Evolutionary conservation across 2,797 vertebrate species (phyloP).

Genomic region (Rallus crepitans): DNA sequence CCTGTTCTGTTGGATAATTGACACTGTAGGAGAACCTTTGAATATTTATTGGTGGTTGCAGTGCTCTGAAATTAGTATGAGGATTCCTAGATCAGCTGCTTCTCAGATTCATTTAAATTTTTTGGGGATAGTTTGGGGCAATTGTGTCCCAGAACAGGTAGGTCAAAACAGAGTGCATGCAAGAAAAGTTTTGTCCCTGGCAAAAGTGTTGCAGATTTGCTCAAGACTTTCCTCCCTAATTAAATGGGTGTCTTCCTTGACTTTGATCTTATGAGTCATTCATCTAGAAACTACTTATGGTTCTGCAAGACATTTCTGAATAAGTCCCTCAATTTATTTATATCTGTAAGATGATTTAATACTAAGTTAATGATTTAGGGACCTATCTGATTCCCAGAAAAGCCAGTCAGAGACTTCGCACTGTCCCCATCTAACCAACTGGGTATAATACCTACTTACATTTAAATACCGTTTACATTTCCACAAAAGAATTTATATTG

Average conservation of each 20-base stretch:
- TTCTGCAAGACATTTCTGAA: slow-evolving; percentile 46
- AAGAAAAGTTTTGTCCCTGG: neutral
- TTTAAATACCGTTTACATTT: slow-evolving; percentile 51
- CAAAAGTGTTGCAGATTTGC: slow-evolving; percentile 63
- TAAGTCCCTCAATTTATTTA: slow-evolving; percentile 60
- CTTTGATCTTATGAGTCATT: slow-evolving; percentile 79
- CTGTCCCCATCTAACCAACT: slow-evolving; percentile 45
- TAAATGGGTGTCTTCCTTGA: slow-evolving; percentile 78
- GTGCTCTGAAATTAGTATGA: neutral
- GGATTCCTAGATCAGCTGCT: neutral
- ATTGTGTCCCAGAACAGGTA: neutral
- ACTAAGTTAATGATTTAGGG: slow-evolving; percentile 66
- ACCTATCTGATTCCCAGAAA: slow-evolving; percentile 63
- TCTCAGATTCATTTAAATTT: neutral
- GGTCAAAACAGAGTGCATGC: neutral
- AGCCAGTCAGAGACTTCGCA: slow-evolving; percentile 3
- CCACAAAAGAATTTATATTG: slow-evolving; percentile 64
- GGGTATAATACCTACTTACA: slow-evolving; percentile 26
- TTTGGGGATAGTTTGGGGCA: neutral
- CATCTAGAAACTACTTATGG: slow-evolving; percentile 65
- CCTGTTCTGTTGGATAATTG: slow-evolving; percentile 11
- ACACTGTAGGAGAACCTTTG: neutral
- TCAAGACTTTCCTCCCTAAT: slow-evolving; percentile 75
- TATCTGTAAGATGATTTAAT: slow-evolving; percentile 67
- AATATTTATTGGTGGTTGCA: neutral